Evolutionary conservation across 2,113 vertebrate species (phyloP), one percentile per base, ranked within the genome.

Genomic region (Trematocara zebra): DNA sequence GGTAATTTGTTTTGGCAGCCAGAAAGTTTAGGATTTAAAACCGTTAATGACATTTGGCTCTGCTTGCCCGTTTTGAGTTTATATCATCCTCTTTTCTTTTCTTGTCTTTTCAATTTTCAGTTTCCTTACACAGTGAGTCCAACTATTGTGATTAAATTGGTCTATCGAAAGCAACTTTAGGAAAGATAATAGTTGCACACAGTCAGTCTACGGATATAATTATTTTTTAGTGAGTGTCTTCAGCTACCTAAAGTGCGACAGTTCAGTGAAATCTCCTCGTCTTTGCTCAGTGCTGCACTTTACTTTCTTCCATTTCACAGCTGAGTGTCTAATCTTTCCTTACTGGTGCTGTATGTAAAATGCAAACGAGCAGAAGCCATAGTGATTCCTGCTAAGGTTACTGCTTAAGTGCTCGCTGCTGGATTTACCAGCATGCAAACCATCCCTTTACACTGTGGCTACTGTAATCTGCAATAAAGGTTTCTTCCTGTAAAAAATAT

Each of bases 81-180:
- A 87, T 84, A 69, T 92, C 37, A 93, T 91, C 92, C 85, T 90
- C 87, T 92, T 93, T 93, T 87, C 87, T 88, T 57, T 82, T 42
- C 57, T 35, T 67, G 47, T 82, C 78, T 87, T 84, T 61, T 61
- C 28, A 61, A 61, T 61, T 61, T 61, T 61, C 85, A 78, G 44
- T 92, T 87, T 78, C 64, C 83, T 84, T 85, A 52, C 67, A 79
- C 37, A 80, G 47, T 8, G 28, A 86, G 78, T 86, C 88, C 86
- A 90, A 89, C 64, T 44, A 47, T 40, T 83, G 83, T 86, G 89
- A 89, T 91, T 87, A 91, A 91, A 89, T 84, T 90, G 83, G 83
- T 85, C 79, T 23, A 61, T 87, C 4, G 20, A 83, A 84, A 83
- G 86, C 69, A 86, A 64, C 80, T 82, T 59, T 28, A 44, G 15